Evolutionary conservation across 2,888 invertebrate genomes (phyloP), one percentile per base, ranked within the genome.

Genomic region (Tyria jacobaeae): DNA sequence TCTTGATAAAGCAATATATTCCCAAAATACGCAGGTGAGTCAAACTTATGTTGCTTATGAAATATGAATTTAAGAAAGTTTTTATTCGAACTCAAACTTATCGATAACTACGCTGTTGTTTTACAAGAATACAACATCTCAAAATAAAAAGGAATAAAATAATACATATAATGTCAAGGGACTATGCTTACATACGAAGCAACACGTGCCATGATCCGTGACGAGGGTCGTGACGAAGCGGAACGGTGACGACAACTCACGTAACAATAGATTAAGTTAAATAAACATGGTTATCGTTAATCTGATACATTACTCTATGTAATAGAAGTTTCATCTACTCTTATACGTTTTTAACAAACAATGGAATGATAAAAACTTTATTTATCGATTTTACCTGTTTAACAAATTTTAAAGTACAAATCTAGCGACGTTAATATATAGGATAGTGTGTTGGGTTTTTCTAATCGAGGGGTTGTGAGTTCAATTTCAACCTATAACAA

Each of bases 241-340:
- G 52, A 47, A 51, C 44, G 49, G 56, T 66, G 63, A 34, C 63
- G 62, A 57, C 25, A 25, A 41, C 60, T 24, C 60, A 50, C 50
- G 37, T 62, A 53, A 17, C 54, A 54, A 10, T 54, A 14, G 25
- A n/a, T 53, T 44, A 31, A 31, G 27, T 17, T 44, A 44, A 44
- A 53, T 53, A 37, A 14, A 39, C 25, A 27, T 21, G 39, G 41
- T 44, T 53, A 37, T n/a, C 6, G 17, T 27, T 54, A 31, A 31
- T 50, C 4, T 10, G 4, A 34, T 34, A 31, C 3, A 25, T 24
- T n/a, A 31, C 21, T 44, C 12, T 4, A 12, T 12, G 21, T 21
- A 21, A 12, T 21, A 31, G 27, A 12, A 21, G 44, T 44, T 44
- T 44, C 1, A 21, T 21, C 2, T 21, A 21, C 10, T 12, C 12